Base-by-base conservation (phyloP, 2,888 invertebrate species). In the Diaprepes abbreviatus region DNA sequence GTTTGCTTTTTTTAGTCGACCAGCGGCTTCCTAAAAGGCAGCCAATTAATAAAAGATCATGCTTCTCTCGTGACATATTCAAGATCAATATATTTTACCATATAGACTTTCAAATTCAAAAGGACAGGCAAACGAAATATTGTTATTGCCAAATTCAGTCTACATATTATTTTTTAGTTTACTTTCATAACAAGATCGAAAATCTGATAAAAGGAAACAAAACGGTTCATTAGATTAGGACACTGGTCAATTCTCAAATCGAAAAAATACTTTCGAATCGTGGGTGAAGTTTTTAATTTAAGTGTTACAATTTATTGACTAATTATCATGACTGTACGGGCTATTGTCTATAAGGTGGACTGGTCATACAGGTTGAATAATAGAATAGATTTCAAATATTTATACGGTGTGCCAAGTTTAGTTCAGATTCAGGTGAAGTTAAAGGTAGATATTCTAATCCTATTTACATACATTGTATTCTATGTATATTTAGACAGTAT, bases 221-320 rank as follows among this genome's bases (percentile, higher is more conserved):
- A 70, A 70, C 66, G 66, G 70, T 70, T 70, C 57, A 70, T 70
- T 70, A 66, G 70, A 65, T 65, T 65, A 59, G 63, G 52, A 63
- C 54, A 63, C 38, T 63, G 54, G 52, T 52, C 52, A 57, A 43
- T 57, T 36, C 24, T 35, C 57, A 57, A 65, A 65, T 65, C 50
- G 60, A 65, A 60, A n/a, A 68, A 50, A 52, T 70, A 67, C 71
- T 71, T 71, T 71, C 71, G 48, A 71, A 71, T 71, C 64, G 71
- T 67, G 71, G 66, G 71, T 59, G 71, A 67, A 67, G 64, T 63
- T 55, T n/a, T 40, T 68, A 43, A 68, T 68, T 58, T 67, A 68
- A 63, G 58, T 59, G 70, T 66, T 62, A 70, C 70, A 66, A 62
- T 43, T 70, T 62, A 66, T 60, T 59, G 62, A 70, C 70, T 70